Base-by-base conservation (phyloP, 1,140 invertebrate genomes). In the Bicyclus anynana region DNA sequence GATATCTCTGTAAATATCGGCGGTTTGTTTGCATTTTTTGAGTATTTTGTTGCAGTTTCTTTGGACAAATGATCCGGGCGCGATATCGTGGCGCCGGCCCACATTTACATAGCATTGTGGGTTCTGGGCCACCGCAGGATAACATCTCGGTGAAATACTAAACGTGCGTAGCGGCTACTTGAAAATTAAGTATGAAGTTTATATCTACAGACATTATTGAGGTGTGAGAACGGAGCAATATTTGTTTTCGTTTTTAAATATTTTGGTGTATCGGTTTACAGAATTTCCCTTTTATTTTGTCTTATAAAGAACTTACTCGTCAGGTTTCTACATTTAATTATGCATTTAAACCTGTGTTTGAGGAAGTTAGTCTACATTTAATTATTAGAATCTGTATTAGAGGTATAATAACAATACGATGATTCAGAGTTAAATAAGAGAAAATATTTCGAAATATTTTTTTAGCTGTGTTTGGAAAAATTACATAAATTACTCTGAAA, bases 41-140 rank as follows among this genome's bases (percentile, higher is more conserved):
- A 14, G 20, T 33, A 33, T 21, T 23, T 44, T 44, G 37, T 44
- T 44, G 42, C 42, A 44, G 42, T 44, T 44, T 23, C 42, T 44
- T 49, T 21, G 47, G 13, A n/a, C 53, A 49, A 53, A 56, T 47
- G 62, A 65, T 62, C 56, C 38, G 40, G 29, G 27, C 54, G 59
- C 59, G 72, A 72, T 68, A 68, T 52, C 54, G 46, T 59, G 69
- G 72, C 67, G 67, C 72, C 69, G 63, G 59, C 13, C 46, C 50
- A 40, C 65, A 70, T 69, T 68, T 72, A 69, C 23, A 47, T 47
- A 47, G 44, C n/a, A 27, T 47, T 27, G 44, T 23, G 23, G 5
- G n/a, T 9, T 0, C 14, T 17, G 26, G 44, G n/a, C 21, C 13
- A 5, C 23, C 14, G n/a, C 2, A 14, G 44, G 44, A 47, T 47